phyloP scores from a whole-genome alignment of 2,797 vertebrate species.

The Vultur gryphus region DNA sequence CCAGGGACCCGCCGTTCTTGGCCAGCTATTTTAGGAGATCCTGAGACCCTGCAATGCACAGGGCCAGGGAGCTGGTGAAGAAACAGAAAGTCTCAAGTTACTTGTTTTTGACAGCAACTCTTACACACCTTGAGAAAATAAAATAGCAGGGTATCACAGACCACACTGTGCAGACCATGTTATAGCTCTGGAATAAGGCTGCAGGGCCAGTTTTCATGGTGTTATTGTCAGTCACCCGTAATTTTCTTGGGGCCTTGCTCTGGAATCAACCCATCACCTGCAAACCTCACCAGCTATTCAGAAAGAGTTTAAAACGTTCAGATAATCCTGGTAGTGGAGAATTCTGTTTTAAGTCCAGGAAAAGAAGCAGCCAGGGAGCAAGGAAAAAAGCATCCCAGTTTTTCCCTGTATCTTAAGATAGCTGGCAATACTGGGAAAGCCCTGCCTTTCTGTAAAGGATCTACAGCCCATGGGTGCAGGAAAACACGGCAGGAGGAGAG shows the following conservation, averaged over 20 bases:
- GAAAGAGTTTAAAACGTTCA: neutral
- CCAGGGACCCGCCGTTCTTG: neutral
- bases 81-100: neutral
- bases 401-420: neutral
- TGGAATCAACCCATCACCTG: neutral
- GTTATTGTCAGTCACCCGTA: neutral
- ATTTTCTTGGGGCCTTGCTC: too few species aligned
- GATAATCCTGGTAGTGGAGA: neutral
- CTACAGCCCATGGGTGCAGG: neutral
- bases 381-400: neutral
- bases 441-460: neutral
- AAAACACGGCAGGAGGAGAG: fast-evolving
- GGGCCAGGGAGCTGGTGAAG: neutral
- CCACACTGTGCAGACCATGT: fast-evolving
- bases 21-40: neutral
- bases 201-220: fast-evolving
- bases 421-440: neutral
- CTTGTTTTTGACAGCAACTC: neutral
- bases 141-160: fast-evolving
- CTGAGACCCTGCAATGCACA: neutral
- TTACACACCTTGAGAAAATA: neutral
- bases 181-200: neutral
- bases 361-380: neutral
- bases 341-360: neutral
- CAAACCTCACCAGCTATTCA: neutral